These are phyloP conservation scores for Macaria liturata DNA, from an alignment of 2,888 invertebrate genomes.

Conservation along the genomic window DNA sequence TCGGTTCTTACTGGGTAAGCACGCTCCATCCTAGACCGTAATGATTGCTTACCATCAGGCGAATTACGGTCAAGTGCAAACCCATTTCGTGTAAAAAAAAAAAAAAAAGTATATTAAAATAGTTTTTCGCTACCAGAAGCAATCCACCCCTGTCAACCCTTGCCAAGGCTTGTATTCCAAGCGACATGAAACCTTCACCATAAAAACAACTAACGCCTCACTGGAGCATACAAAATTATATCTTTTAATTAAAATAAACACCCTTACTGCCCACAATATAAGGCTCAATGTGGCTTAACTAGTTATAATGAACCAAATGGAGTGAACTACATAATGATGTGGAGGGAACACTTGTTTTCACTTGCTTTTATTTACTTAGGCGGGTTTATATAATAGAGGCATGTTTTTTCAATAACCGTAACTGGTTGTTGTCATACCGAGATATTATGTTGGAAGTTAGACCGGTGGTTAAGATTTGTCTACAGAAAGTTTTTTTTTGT, in stretches of 20 bases:
- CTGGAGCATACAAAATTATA: conserved; percentile 44
- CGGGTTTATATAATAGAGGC: too few species aligned
- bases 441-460: too few species aligned
- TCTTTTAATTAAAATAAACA: conserved; percentile 30
- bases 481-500: too few species aligned
- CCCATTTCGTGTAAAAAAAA: too few species aligned
- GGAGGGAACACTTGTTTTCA: conserved; percentile 54
- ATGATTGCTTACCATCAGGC: too few species aligned
- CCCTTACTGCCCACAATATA: conserved; percentile 17
- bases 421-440: too few species aligned
- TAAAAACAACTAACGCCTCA: conserved; percentile 56
- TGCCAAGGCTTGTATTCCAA: conserved; percentile 32
- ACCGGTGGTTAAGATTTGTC: too few species aligned
- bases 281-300: conserved; percentile 19
- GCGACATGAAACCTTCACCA: conserved; percentile 49
- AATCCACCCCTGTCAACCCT: conserved; percentile 10
- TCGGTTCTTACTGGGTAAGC: too few species aligned
- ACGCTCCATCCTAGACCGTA: too few species aligned
- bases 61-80: too few species aligned
- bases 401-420: too few species aligned
- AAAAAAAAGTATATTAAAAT: too few species aligned
- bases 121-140: conserved; percentile 11
- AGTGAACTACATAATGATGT: conserved; percentile 61
- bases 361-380: conserved; percentile 23
- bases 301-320: conserved; percentile 36